Conservation (phyloP, 2,797 vertebrate genomes). For the Falco rusticolus region DNA sequence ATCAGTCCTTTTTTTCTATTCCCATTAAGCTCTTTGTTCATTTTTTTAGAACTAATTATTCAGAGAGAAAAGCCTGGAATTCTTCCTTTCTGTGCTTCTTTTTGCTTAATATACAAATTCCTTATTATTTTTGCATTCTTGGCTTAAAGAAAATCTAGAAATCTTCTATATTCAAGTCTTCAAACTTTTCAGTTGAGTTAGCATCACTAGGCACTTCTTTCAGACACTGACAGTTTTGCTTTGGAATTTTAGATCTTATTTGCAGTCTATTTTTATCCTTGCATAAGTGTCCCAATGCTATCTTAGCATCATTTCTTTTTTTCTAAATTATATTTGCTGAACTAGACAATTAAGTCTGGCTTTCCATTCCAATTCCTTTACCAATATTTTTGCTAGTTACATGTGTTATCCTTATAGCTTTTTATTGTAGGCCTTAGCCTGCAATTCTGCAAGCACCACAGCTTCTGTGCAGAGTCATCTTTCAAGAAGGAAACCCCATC, state of each 20-base stretch:
- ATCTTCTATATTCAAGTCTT: not conserved
- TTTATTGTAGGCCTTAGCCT: not conserved
- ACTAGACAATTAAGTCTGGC: not conserved
- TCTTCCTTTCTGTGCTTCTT: not conserved
- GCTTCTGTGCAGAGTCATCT: not conserved
- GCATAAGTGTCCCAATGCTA: not conserved
- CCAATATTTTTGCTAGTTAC: not conserved
- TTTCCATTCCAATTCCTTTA: not conserved
- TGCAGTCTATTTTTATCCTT: not conserved
- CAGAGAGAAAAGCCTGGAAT: not conserved
- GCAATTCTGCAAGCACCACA: not conserved
- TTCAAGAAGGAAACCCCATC: not conserved
- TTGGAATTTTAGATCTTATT: not conserved
- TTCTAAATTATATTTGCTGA: not conserved
- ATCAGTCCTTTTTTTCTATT: not conserved
- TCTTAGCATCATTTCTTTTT: not conserved
- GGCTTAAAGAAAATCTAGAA: not conserved
- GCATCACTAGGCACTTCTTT: not conserved
- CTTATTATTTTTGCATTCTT: not conserved
- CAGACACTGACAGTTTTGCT: not conserved
- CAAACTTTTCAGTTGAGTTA: not conserved
- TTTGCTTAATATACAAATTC: not conserved
- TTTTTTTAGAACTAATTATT: not conserved
- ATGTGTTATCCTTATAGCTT: not conserved
- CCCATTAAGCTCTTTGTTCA: not conserved